Base-by-base conservation (phyloP, 1,140 invertebrate species). In the Cepaea nemoralis region DNA sequence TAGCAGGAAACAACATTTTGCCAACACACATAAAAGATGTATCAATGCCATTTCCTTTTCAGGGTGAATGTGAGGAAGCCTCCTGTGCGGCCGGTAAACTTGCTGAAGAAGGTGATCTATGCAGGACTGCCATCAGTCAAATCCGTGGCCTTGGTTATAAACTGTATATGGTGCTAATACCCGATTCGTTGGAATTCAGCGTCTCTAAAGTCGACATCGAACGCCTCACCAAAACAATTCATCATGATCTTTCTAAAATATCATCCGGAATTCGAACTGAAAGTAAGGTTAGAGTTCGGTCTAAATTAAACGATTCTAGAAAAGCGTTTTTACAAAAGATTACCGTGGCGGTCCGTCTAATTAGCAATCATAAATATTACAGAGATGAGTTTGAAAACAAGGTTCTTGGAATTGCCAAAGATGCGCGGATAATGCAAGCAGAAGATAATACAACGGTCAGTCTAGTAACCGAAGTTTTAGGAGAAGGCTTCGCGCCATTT, bases 71-170 rank as follows among this genome's bases (percentile, higher is more conserved):
- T 22, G n/a, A 55, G 1, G 22, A 14, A 14, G 3, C 50, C n/a
- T 8, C n/a, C 16, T 55, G 50, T 55, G 8, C 50, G 19, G 50
- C 8, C n/a, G 50, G 50, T 22, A 55, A 55, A 22, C 8, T 5
- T 19, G n/a, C 22, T 8, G 22, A 22, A 1, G n/a, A 40, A n/a
- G 42, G 31, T 39, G 70, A 39, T 48, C 37, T 10, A 14, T 73
- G 70, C 24, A 40, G 10, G 2, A 73, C 37, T 73, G 70, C 70
- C 8, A 1, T 73, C 8, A 48, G 45, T 16, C 35, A 45, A 12
- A 73, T 73, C n/a, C 70, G 70, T 10, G 70, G 70, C 24, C 70
- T 73, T 40, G 70, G 35, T 6, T 73, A 73, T n/a, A 73, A 73
- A 27, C n/a, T 73, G 19, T 39, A 24, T n/a, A 40, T 73, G 6